Percentiles rank a stretch among this genome's conserved stretches.
Conservation (phyloP, 2,113 vertebrate genomes). For the Lagenorhynchus albirostris region DNA sequence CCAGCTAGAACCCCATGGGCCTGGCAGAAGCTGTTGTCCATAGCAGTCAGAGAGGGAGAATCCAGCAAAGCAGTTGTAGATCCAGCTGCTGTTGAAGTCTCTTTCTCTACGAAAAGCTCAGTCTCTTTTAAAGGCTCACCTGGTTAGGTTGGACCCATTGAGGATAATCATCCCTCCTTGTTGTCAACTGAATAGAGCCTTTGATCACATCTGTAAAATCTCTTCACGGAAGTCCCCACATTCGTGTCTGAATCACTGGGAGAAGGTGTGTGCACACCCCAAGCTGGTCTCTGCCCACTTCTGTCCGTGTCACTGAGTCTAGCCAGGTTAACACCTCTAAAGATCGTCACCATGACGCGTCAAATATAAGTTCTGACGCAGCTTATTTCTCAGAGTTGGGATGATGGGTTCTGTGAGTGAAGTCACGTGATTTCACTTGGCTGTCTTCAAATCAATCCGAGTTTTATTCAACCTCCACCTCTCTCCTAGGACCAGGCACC, state of each 20-base stretch:
- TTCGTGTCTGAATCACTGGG: not conserved
- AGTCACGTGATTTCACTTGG: not conserved
- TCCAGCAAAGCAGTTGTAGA: not conserved
- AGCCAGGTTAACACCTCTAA: not conserved
- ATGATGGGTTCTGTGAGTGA: not conserved
- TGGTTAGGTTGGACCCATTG: not conserved
- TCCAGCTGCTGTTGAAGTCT: not conserved
- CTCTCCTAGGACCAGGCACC: not conserved
- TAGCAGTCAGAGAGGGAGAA: not conserved
- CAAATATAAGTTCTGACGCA: not conserved
- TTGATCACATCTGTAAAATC: not conserved
- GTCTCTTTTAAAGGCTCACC: not conserved
- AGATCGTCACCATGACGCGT: not conserved
- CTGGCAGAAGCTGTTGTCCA: not conserved
- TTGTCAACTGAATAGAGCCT: not conserved
- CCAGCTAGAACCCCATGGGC: too few relatives aligned
- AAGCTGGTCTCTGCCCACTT: not conserved
- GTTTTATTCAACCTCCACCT: not conserved
- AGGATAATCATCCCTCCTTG: not conserved
- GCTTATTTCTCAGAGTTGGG: not conserved
- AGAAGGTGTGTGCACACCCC: not conserved
- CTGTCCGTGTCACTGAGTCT: not conserved
- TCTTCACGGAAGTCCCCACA: not conserved
- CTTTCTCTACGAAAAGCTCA: not conserved
- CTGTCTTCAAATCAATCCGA: not conserved